Evolutionary conservation across 2,888 invertebrate species (phyloP).

Genomic region (Frankliniella intonsa): DNA sequence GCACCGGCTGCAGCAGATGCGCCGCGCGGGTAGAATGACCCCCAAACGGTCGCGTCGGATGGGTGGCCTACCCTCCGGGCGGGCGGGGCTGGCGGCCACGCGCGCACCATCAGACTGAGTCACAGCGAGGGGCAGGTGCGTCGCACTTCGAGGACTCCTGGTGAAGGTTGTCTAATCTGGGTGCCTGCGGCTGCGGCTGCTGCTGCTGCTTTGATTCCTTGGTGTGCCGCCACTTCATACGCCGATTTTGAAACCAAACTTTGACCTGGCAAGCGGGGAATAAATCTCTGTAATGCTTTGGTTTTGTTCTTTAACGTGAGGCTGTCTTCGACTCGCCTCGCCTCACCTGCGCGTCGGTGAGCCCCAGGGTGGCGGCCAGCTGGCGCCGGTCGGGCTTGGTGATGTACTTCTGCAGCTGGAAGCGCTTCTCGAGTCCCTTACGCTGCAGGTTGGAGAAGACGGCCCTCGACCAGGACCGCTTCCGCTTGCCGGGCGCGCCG

Average conservation of each 20-base stretch:
- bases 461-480: constrained; percentile 91
- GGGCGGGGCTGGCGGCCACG: too few species aligned
- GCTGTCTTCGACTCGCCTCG: too few species aligned
- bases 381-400: constrained; percentile 91
- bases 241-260: constrained; percentile 89
- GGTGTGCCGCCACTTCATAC: constrained; percentile 85
- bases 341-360: constrained; percentile 85
- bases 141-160: neutral
- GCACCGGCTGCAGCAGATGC: too few species aligned
- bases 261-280: constrained; percentile 60
- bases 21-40: neutral
- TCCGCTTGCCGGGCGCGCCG: constrained; percentile 55
- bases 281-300: neutral
- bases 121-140: neutral
- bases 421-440: constrained; percentile 88
- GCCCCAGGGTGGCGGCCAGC: constrained; percentile 82
- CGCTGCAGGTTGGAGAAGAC: constrained; percentile 91
- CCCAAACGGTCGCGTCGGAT: neutral
- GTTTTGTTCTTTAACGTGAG: too few species aligned
- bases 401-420: constrained; percentile 92
- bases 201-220: constrained; percentile 51
- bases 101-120: too few species aligned
- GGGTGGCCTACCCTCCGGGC: neutral
- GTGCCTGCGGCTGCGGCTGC: constrained; percentile 34
- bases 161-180: constrained; percentile 18